phyloP scores from a whole-genome alignment of 2,113 vertebrate genomes.

The Taxidea taxus region DNA sequence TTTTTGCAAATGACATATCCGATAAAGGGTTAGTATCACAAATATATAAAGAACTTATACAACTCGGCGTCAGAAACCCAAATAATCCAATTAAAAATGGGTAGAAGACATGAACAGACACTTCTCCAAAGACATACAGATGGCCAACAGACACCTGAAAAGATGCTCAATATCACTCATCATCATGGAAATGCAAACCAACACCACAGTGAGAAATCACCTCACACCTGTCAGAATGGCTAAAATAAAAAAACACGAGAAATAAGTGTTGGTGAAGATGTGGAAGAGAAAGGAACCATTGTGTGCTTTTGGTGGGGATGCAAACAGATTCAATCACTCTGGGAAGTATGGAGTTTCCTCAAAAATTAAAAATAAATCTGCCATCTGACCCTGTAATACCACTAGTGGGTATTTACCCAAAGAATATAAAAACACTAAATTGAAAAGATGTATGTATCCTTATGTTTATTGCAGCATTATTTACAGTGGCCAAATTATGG shows the following conservation, averaged over 20 bases:
- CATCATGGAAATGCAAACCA: neutral
- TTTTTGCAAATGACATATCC: neutral
- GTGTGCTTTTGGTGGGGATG: neutral
- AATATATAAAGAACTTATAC: neutral
- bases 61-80: neutral
- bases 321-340: neutral
- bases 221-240: neutral
- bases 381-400: neutral
- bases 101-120: neutral
- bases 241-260: neutral
- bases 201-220: neutral
- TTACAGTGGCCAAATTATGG: no score
- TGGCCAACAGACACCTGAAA: neutral
- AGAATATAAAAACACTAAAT: neutral
- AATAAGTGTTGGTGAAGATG: neutral
- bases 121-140: neutral
- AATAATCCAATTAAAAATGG: neutral
- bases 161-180: neutral
- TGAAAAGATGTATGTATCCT: neutral
- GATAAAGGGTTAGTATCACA: neutral
- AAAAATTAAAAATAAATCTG: neutral
- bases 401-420: neutral
- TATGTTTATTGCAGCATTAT: neutral
- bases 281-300: neutral
- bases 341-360: neutral